Evolutionary conservation across 2,888 invertebrate genomes (phyloP), one percentile per base, ranked within the genome.

Genomic region (Anoplius nigerrimus): DNA sequence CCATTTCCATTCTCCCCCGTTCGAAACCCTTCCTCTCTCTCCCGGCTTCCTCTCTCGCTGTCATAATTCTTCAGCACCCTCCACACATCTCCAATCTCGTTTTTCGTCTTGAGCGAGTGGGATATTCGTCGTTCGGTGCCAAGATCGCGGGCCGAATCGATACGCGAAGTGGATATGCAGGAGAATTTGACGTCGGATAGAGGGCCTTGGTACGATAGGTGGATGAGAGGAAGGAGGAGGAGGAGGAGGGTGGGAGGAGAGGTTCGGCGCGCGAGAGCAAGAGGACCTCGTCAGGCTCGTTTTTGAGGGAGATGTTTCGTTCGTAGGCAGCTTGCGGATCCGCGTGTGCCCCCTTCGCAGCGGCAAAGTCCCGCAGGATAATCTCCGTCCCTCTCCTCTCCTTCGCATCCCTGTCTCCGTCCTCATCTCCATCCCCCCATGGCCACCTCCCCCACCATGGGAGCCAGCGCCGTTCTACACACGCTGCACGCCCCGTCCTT

Each of bases 251-350:
- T 13, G 6, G 57, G 21, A 45, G 42, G 46, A 45, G 42, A n/a
- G n/a, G n/a, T n/a, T n/a, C n/a, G n/a, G n/a, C n/a, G n/a, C n/a
- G n/a, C 16, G 64, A 65, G 53, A 51, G 55, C 66, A 69, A 73
- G 79, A 78, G 77, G 81, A 79, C 61, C 73, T 78, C 70, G 80
- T n/a, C n/a, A 75, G 82, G 83, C 74, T 78, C 83, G 81, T 85
- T 85, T 86, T 84, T 83, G 85, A 86, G 85, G 86, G 85, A 82
- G 87, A 86, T 86, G 86, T 87, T 86, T 84, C 86, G 86, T 85
- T 84, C 83, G 83, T 76, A 80, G 78, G 77, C 81, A 82, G 84
- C n/a, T n/a, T n/a, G n/a, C 81, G 80, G 82, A 80, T 84, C 83
- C 82, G 76, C 78, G 79, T 78, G 48, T 16, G 18, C 48, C 48